Evolutionary conservation across 2,113 vertebrate species (phyloP).

Genomic region (Erinaceus europaeus): DNA sequence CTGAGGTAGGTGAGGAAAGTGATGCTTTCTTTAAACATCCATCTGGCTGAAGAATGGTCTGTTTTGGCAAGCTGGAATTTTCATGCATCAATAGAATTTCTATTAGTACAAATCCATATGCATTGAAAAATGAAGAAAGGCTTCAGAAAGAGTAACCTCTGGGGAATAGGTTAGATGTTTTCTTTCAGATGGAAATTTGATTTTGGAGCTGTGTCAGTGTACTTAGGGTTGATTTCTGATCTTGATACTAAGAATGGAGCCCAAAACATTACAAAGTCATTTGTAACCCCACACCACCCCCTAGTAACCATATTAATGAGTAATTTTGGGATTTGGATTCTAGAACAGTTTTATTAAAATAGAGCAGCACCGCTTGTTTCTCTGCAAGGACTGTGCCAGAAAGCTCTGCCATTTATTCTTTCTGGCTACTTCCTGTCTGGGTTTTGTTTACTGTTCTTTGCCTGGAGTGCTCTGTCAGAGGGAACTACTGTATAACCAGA

Average conservation of each 20-base stretch:
- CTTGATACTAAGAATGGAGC: conserved; percentile 31
- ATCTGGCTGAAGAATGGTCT: background rate
- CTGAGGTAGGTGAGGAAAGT: background rate
- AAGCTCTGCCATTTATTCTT: background rate
- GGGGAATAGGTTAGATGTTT: background rate
- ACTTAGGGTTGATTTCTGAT: conserved; percentile 20
- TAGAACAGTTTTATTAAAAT: conserved; percentile 56
- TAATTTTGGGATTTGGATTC: conserved; percentile 14
- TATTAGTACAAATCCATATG: background rate
- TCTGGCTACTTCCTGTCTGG: conserved; percentile 46
- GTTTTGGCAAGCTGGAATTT: conserved; percentile 31
- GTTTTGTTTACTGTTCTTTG: conserved; percentile 43
- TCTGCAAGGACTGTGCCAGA: conserved; percentile 29
- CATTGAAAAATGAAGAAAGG: background rate
- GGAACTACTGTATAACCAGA: conserved; percentile 23
- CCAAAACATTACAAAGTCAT: conserved; percentile 6
- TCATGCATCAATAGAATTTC: background rate
- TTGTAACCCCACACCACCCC: background rate
- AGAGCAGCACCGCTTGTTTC: background rate
- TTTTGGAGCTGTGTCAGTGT: background rate
- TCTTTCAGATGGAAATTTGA: conserved; percentile 28
- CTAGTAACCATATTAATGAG: conserved; percentile 13
- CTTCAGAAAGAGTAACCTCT: background rate
- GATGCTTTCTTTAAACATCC: background rate
- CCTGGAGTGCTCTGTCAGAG: background rate